A percentile compares a stretch with the other conserved stretches of the same genome.
phyloP scores from a whole-genome alignment of 2,113 vertebrate genomes.

The Geothlypis trichas region DNA sequence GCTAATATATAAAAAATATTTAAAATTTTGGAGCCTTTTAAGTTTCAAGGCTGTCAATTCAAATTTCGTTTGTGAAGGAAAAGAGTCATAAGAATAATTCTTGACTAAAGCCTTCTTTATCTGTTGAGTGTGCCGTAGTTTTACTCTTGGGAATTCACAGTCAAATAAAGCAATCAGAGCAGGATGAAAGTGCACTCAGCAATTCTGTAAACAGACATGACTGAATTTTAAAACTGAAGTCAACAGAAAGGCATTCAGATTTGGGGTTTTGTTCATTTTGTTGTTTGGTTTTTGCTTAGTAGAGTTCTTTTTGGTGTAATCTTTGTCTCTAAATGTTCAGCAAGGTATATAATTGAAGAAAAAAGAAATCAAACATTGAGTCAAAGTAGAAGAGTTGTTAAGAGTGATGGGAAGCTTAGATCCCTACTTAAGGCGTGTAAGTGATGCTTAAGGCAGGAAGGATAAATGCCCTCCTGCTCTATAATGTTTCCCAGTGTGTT shows the following conservation, averaged over 20 bases:
- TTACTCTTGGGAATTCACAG: background rate
- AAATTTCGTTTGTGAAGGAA: background rate
- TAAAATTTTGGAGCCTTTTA: background rate
- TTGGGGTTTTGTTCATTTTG: background rate
- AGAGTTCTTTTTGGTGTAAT: background rate
- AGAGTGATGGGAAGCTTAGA: background rate
- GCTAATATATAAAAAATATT: background rate
- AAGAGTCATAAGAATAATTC: background rate
- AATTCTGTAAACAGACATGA: background rate
- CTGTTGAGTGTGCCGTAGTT: background rate
- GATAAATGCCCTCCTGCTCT: background rate
- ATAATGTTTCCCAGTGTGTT: background rate
- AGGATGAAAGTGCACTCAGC: background rate
- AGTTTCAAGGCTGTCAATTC: background rate
- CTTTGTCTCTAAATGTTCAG: background rate
- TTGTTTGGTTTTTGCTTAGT: background rate
- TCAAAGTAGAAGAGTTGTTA: background rate
- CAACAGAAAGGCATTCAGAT: background rate
- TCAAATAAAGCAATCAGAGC: background rate
- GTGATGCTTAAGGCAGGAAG: background rate
- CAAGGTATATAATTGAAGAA: background rate
- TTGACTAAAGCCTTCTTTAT: background rate
- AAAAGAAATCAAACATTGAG: background rate
- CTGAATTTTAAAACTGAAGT: background rate
- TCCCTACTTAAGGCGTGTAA: background rate